Evolutionary conservation across 2,113 vertebrate species (phyloP), one percentile per base, ranked within the genome.

Genomic region (Mus pahari): DNA sequence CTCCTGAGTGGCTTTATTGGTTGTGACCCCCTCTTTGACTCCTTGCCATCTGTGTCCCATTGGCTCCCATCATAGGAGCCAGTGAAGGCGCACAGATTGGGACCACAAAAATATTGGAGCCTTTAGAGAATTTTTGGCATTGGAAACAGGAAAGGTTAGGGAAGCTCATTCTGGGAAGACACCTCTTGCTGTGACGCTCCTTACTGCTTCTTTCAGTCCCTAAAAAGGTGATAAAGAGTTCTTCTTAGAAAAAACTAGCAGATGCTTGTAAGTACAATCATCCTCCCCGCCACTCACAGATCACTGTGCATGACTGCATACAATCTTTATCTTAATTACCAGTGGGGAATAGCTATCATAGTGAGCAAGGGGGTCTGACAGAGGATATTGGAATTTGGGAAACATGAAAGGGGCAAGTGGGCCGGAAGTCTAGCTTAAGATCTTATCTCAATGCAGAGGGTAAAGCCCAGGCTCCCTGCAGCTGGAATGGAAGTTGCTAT

Each of bases 181-280:
- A 8, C 24, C 36, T 73, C 24, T 36, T 92, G 53, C 42, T 53
- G 62, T 33, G 75, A 66, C 4, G 74, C 19, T 68, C 13, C 13
- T 60, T 28, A 36, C 68, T 16, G 17, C 11, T 92, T 93, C 8
- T 74, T 92, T 68, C 22, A 70, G 28, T 14, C 78, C 36, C 14
- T 13, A 78, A 96, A 81, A 81, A 77, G n/a, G 82, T n/a, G 81
- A 78, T 78, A 79, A 66, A 91, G 78, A 58, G 64, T 60, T 39
- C 58, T 91, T 90, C 39, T 31, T 45, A 42, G 55, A 79, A 79
- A 66, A 66, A 33, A 14, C 19, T 28, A 5, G 53, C 19, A 74
- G 70, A 66, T 2, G 12, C 14, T 53, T 95, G 28, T 66, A 92
- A 96, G 82, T 45, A 58, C 42, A 89, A 16, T 14, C 75, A 45